Evolutionary conservation across 2,888 invertebrate genomes (phyloP).

Genomic region (Allolobophora icterica): DNA sequence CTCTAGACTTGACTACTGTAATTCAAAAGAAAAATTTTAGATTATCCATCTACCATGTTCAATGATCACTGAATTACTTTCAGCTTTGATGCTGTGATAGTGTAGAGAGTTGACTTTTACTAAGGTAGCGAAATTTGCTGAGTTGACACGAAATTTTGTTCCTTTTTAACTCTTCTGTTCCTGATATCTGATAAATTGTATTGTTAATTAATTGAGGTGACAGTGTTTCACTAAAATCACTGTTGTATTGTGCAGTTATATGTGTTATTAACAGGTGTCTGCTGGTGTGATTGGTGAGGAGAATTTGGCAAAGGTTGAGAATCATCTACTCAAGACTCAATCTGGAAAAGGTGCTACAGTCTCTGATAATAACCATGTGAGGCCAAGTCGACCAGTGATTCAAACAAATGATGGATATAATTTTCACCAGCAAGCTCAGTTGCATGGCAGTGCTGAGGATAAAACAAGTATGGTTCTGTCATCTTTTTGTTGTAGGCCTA

Average conservation of each 20-base stretch:
- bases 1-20: no score
- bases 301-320: neutral
- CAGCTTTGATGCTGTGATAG: no score
- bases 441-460: constrained; percentile 19
- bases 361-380: constrained; percentile 24
- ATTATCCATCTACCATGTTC: no score
- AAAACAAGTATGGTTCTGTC: constrained; percentile 21
- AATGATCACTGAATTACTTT: no score
- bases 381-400: constrained; percentile 18
- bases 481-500: neutral
- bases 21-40: no score
- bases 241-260: neutral
- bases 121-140: no score
- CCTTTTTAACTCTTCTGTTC: neutral
- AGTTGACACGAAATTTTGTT: no score
- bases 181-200: neutral
- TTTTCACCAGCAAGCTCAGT: constrained; percentile 4
- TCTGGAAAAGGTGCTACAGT: neutral
- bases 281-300: constrained; percentile 12
- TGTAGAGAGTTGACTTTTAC: no score
- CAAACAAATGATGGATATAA: neutral
- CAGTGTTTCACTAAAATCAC: neutral
- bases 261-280: neutral
- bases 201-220: neutral
- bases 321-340: constrained; percentile 5